Percentiles rank a stretch among this genome's conserved stretches.
Evolutionary conservation across 2,113 vertebrate species (phyloP).

Genomic region (Benitochromis conjunctus): DNA sequence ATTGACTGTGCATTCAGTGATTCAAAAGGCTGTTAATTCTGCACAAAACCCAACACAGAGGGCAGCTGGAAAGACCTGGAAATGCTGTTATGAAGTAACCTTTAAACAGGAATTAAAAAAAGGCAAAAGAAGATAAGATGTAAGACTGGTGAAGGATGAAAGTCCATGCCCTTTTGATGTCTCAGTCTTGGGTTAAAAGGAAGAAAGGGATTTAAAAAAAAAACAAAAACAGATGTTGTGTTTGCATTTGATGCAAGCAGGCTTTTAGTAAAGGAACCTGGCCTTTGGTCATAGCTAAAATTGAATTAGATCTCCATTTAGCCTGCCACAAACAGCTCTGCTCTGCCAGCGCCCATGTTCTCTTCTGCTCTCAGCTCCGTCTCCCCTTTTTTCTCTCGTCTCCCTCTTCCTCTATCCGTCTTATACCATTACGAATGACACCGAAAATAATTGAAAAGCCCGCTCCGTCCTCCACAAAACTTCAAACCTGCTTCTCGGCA

Average conservation of each 20-base stretch:
- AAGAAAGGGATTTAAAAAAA: neutral
- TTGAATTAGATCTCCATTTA: conserved; percentile 57
- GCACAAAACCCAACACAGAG: neutral
- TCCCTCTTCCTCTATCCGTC: neutral
- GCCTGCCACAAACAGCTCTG: conserved; percentile 19
- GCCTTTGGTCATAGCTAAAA: conserved; percentile 38
- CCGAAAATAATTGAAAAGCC: conserved; percentile 49
- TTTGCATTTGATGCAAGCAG: conserved; percentile 29
- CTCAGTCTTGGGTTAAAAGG: neutral
- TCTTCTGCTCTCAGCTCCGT: neutral
- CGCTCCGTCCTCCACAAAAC: conserved; percentile 5
- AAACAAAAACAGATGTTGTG: conserved; percentile 1
- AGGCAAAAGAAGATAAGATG: neutral
- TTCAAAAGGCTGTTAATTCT: conserved; percentile 30
- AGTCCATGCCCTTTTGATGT: neutral
- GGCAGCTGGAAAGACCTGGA: neutral
- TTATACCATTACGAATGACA: conserved; percentile 38
- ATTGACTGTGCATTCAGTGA: conserved; percentile 36
- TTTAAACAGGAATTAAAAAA: conserved; percentile 6
- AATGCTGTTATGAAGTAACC: conserved; percentile 2
- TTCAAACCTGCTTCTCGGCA: conserved; percentile 48
- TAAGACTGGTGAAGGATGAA: neutral
- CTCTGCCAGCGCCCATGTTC: neutral
- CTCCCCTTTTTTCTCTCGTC: neutral
- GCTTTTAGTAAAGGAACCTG: conserved; percentile 29